Percentiles rank a stretch among this genome's conserved stretches.
These are phyloP conservation scores for Hippopotamyrus pictus DNA, from an alignment of 2,797 vertebrate genomes.

Conservation along the genomic window DNA sequence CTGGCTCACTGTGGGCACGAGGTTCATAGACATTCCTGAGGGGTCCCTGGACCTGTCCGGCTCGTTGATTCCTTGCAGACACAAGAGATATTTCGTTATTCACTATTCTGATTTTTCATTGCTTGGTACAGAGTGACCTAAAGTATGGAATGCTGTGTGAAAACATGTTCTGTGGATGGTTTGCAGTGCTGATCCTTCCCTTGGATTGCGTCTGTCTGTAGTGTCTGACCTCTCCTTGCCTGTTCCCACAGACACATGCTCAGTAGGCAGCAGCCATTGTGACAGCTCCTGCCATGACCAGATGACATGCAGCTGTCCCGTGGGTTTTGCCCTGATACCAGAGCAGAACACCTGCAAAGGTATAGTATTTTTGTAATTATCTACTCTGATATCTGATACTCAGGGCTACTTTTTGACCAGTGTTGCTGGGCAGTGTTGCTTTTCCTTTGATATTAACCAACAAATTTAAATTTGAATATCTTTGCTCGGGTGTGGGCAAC, in stretches of 20 bases:
- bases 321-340: slow-evolving; percentile 69
- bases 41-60: background rate
- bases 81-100: background rate
- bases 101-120: background rate
- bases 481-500: background rate
- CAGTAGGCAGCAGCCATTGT: slow-evolving; percentile 70
- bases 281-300: slow-evolving; percentile 72
- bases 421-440: background rate
- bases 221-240: background rate
- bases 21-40: background rate
- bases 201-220: background rate
- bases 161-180: background rate
- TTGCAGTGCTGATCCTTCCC: background rate
- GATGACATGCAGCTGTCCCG: slow-evolving; percentile 71
- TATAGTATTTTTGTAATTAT: slow-evolving; percentile 23
- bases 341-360: slow-evolving; percentile 74
- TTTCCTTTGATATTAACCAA: background rate
- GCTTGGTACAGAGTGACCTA: background rate
- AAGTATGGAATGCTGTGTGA: background rate
- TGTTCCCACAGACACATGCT: slow-evolving; percentile 61
- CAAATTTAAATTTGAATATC: background rate
- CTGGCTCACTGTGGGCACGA: background rate
- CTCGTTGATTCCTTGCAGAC: background rate
- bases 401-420: background rate
- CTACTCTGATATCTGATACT: background rate